Percentiles rank a stretch among this genome's conserved stretches.
These are phyloP conservation scores for Spheniscus mendiculus DNA, from an alignment of 2,113 vertebrate genomes.

Conservation along the genomic window DNA sequence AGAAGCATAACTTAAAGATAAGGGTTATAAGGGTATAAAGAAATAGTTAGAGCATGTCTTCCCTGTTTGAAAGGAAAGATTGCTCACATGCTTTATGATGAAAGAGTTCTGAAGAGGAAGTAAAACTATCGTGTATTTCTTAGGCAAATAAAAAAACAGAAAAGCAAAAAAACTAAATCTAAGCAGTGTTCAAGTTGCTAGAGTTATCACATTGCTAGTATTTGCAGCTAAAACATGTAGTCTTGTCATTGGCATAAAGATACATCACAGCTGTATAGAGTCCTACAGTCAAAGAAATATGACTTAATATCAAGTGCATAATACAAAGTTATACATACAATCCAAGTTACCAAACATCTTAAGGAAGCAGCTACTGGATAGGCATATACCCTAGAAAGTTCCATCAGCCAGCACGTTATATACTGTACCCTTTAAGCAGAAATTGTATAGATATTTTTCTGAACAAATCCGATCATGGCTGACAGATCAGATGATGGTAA, in stretches of 20 bases:
- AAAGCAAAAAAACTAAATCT: neutral
- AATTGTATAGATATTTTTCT: neutral
- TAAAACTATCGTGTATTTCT: neutral
- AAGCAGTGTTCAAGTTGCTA: neutral
- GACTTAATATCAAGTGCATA: neutral
- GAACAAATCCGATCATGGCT: neutral
- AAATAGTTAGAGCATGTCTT: neutral
- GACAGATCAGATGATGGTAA: neutral
- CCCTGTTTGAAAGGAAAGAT: neutral
- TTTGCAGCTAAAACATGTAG: neutral
- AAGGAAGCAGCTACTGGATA: neutral
- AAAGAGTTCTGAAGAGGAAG: neutral
- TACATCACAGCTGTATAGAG: neutral
- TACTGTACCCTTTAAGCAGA: neutral
- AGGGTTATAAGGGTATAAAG: neutral
- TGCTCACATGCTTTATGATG: neutral
- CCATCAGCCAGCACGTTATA: neutral
- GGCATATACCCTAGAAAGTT: neutral
- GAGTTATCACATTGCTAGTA: neutral
- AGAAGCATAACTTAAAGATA: conserved; percentile 16
- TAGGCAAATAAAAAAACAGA: neutral
- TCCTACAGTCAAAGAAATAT: neutral
- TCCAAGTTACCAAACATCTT: neutral
- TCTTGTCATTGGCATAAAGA: neutral
- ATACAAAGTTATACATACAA: neutral